Conservation (phyloP, 1,140 invertebrate species). For the Drosophila santomea region DNA sequence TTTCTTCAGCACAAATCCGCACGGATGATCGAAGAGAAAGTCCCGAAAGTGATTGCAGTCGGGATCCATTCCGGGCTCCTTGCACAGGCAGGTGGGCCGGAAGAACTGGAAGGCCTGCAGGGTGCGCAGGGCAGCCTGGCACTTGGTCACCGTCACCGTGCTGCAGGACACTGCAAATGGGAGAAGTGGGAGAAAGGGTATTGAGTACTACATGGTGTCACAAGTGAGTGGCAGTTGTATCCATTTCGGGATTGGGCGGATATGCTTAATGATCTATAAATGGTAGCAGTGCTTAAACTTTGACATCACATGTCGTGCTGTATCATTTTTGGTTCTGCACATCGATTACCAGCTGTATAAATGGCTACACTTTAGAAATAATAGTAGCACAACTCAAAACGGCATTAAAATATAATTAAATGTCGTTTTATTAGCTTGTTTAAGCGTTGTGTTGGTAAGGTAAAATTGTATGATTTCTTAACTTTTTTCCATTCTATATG, state of each 20-base stretch:
- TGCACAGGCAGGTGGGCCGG: conserved; percentile 95
- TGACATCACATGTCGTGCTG: conserved; percentile 58
- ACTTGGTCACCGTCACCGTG: conserved; percentile 95
- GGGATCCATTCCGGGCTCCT: conserved; percentile 94
- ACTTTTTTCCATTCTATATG: too few species aligned
- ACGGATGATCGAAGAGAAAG: conserved; percentile 96
- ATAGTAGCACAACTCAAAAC: background rate
- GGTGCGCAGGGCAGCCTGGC: conserved; percentile 93
- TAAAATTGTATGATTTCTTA: too few species aligned
- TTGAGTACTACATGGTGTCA: conserved; percentile 31
- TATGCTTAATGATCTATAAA: conserved; percentile 81
- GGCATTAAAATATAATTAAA: too few species aligned
- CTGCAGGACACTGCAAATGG: conserved; percentile 93
- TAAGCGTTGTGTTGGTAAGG: too few species aligned
- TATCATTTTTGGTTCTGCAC: conserved; percentile 62
- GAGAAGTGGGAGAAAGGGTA: conserved; percentile 13
- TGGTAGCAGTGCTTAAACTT: conserved; percentile 75
- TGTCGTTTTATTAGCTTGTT: too few species aligned
- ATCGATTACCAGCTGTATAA: conserved; percentile 60
- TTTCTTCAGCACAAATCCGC: conserved; percentile 94
- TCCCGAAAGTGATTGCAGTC: conserved; percentile 96
- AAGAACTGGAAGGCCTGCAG: conserved; percentile 96
- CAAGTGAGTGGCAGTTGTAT: conserved; percentile 35
- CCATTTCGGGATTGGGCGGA: conserved; percentile 32
- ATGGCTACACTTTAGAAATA: conserved; percentile 2